phyloP scores from a whole-genome alignment of 2,113 vertebrate genomes.

The Merops nubicus region DNA sequence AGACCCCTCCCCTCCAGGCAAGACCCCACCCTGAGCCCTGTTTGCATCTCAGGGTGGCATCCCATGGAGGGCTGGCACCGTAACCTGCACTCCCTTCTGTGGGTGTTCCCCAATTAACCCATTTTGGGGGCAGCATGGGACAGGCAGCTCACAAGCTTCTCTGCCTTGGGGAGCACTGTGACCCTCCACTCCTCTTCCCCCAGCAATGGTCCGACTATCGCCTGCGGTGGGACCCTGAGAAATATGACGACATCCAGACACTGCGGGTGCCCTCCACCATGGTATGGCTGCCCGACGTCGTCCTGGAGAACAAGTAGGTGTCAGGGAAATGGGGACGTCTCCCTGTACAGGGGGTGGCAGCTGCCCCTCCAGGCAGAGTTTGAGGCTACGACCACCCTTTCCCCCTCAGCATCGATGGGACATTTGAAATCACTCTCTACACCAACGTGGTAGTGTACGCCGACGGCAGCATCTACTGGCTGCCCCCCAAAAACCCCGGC shows the following conservation, averaged over 20 bases:
- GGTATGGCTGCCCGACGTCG: conserved; percentile 91
- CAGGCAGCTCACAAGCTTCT: background rate
- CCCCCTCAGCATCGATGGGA: conserved; percentile 84
- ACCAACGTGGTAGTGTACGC: conserved; percentile 85
- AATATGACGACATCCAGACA: conserved; percentile 82
- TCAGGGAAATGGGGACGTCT: background rate
- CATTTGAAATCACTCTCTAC: conserved; percentile 90
- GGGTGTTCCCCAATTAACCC: background rate
- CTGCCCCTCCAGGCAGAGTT: rapidly evolving
- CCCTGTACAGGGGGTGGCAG: background rate
- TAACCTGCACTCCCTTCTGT: background rate
- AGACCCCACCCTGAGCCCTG: background rate
- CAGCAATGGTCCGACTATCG: conserved; percentile 93
- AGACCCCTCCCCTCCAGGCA: conserved; percentile 10
- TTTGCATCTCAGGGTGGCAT: background rate
- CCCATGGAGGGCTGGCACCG: background rate
- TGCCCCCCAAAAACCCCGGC: conserved; percentile 93
- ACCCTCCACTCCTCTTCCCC: background rate
- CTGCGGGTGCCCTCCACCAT: conserved; percentile 87
- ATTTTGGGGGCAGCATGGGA: background rate
- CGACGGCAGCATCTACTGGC: conserved; percentile 86
- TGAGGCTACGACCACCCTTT: background rate
- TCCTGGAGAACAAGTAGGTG: conserved; percentile 94
- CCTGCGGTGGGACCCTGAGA: conserved; percentile 83
- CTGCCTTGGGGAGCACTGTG: rapidly evolving